Percentiles rank a stretch among this genome's conserved stretches.
Evolutionary conservation across 2,797 vertebrate species (phyloP).

Genomic region (Thaleichthys pacificus): DNA sequence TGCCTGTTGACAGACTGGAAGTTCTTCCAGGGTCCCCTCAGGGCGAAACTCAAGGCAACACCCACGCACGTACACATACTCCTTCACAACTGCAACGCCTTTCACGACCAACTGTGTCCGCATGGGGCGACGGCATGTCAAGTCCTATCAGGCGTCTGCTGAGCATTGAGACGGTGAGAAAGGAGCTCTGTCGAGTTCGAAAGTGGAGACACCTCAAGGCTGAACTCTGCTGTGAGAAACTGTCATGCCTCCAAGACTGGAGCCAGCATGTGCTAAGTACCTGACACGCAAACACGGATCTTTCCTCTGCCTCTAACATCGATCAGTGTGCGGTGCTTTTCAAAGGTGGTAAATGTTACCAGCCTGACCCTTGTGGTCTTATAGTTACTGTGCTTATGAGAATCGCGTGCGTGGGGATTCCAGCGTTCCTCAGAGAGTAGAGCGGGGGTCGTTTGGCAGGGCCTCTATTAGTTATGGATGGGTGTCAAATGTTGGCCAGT

Average conservation of each 20-base stretch:
- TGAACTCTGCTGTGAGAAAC: constrained; percentile 19
- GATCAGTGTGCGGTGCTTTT: constrained; percentile 14
- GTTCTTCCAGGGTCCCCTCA: neutral
- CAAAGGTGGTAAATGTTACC: constrained; percentile 11
- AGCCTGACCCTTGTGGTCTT: neutral
- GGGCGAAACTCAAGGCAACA: neutral
- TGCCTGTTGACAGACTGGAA: constrained; percentile 8
- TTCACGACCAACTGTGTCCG: constrained; percentile 32
- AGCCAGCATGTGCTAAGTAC: constrained; percentile 12
- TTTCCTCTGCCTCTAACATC: constrained; percentile 23
- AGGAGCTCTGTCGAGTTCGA: constrained; percentile 26
- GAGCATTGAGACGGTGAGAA: constrained; percentile 33
- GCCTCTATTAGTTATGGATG: neutral
- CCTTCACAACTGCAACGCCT: constrained; percentile 15
- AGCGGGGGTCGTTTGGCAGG: neutral
- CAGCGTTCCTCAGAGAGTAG: neutral
- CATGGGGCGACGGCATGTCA: constrained; percentile 32
- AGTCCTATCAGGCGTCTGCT: constrained; percentile 39
- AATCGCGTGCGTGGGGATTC: neutral
- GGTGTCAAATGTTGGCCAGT: neutral
- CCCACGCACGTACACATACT: constrained; percentile 8
- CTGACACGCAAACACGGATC: constrained; percentile 26
- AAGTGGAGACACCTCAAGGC: constrained; percentile 24
- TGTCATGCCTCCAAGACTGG: constrained; percentile 19
- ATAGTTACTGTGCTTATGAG: neutral